Evolutionary conservation across 1,140 invertebrate species (phyloP), one percentile per base, ranked within the genome.

Genomic region (Tyrophagus putrescentiae): DNA sequence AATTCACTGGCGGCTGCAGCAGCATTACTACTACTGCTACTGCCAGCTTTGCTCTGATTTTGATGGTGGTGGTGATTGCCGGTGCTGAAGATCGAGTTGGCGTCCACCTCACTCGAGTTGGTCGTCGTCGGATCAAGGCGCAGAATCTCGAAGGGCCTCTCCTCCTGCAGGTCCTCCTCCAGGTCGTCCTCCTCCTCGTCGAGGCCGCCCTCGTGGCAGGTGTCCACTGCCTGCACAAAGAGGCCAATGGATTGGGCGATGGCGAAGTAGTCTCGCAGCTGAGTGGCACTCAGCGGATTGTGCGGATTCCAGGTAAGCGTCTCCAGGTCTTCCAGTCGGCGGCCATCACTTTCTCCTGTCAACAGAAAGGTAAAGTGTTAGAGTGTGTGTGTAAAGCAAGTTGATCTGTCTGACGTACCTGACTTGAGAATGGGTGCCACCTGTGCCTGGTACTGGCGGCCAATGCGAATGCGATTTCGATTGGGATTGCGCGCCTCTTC

Each of bases 401-500:
- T n/a, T n/a, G n/a, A n/a, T n/a, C n/a, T n/a, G n/a, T n/a, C n/a
- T n/a, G n/a, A n/a, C 13, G 42, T 52, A 67, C 66, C 66, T 52
- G 63, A 56, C 45, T 67, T 68, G 21, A 68, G 57, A 44, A 68
- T 58, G 27, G 65, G 64, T 23, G 62, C 64, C 25, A 68, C 54
- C 9, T 65, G 64, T n/a, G 67, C 67, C 41, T 68, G 67, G 60
- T 68, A 68, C 31, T 68, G 67, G 6, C 67, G 61, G n/a, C 67
- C 67, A 61, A 68, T 68, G 50, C 67, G 63, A 53, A 68, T 68
- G 57, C 67, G 60, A 64, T 68, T 68, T 53, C 67, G 63, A 59
- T 67, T 64, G 58, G 67, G 65, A 60, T 68, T 68, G 25, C 65
- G 63, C n/a, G 67, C 64, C 56, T 68, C 67, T 61, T 68, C 64